A percentile compares a stretch with the other conserved stretches of the same genome.
Evolutionary conservation across 2,113 vertebrate genomes (phyloP).

Genomic region (Alethe castanea): DNA sequence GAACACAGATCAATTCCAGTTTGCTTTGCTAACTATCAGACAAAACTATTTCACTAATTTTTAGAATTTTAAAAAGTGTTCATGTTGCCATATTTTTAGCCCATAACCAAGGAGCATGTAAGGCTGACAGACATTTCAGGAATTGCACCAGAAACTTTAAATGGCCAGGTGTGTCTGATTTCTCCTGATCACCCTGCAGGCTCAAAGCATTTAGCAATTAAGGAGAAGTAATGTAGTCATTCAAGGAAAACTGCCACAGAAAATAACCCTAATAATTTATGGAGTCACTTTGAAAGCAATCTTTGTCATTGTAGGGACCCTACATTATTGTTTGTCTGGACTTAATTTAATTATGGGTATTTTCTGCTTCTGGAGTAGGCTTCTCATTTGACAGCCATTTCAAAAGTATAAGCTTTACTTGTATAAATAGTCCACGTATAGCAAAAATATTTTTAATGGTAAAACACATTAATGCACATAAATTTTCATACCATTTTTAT

Average conservation of each 20-base stretch:
- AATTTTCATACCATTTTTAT: not conserved
- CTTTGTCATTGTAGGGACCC: not conserved
- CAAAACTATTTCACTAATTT: not conserved
- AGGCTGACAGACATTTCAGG: not conserved
- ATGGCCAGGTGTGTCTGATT: not conserved
- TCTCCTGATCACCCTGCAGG: not conserved
- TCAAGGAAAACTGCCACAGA: not conserved
- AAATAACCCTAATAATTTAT: not conserved
- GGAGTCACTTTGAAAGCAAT: not conserved
- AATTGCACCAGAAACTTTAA: not conserved
- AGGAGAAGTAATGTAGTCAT: not conserved
- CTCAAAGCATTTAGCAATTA: not conserved
- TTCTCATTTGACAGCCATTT: not conserved
- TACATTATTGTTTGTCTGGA: not conserved
- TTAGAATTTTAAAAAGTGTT: not conserved
- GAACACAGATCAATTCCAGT: not conserved
- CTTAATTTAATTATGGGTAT: not conserved
- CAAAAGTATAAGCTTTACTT: not conserved
- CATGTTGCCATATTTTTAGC: not conserved
- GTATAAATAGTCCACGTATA: not conserved
- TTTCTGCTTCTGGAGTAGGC: not conserved
- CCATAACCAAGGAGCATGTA: not conserved
- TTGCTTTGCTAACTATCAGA: not conserved
- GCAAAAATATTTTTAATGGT: not conserved
- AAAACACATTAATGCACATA: not conserved